A percentile compares a stretch with the other conserved stretches of the same genome.
Evolutionary conservation across 1,140 invertebrate species (phyloP).

Genomic region (Saccostrea cuccullata): DNA sequence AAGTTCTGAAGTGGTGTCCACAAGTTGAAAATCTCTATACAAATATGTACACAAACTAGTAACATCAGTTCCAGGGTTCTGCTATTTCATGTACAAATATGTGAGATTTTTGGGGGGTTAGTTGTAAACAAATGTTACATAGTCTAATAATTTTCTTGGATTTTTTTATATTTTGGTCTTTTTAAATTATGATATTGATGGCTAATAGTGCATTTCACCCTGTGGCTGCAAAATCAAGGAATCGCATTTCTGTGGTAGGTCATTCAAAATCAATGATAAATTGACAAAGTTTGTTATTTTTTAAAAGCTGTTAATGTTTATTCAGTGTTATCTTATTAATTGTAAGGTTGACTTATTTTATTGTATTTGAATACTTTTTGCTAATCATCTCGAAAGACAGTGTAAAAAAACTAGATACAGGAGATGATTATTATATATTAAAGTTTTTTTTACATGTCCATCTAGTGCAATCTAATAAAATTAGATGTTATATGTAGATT

Average conservation of each 20-base stretch:
- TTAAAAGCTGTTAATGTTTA: no score
- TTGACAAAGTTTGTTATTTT: no score
- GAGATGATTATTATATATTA: no score
- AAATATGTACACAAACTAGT: constrained; percentile 18
- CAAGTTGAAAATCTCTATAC: neutral
- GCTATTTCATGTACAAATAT: neutral
- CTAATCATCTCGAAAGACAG: no score
- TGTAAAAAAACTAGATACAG: no score
- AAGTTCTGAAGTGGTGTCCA: constrained; percentile 22
- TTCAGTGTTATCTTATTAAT: no score
- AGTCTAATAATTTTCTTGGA: neutral
- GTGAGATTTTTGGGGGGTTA: neutral
- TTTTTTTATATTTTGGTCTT: neutral
- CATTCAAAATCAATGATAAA: no score
- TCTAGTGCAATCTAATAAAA: no score
- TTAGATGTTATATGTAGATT: no score
- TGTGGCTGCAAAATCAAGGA: neutral
- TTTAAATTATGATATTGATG: neutral
- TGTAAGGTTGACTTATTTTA: no score
- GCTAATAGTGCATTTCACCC: neutral
- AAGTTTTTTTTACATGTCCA: no score
- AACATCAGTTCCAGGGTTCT: neutral
- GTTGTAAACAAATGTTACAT: neutral
- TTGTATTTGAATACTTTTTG: no score
- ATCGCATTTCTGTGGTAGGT: neutral